Evolutionary conservation across 1,140 invertebrate species (phyloP), one percentile per base, ranked within the genome.

Genomic region (Drosophila bipectinata): DNA sequence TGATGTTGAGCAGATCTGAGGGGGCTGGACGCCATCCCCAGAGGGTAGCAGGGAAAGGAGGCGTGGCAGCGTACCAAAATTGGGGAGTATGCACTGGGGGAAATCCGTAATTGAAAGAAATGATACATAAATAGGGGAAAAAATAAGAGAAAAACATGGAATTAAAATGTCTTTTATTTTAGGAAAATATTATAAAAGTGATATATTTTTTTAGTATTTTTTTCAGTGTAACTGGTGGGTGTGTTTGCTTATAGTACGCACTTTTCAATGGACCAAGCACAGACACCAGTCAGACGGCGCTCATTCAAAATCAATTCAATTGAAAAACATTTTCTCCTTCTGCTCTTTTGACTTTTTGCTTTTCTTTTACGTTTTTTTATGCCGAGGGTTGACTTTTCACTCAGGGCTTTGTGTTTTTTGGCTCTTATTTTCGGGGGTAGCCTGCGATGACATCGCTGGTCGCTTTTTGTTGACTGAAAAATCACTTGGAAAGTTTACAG

Each of bases 261-360:
- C 82, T 88, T 82, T 82, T 88, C 71, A 85, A 88, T 88, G 66
- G 78, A 51, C 60, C 60, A 73, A 73, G 45, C 68, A 69, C 69
- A 81, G 73, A 81, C 78, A 71, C 63, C 64, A 75, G 63, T 72
- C 82, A 85, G 82, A 74, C 82, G 55, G 48, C 64, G 68, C 52
- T 41, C 78, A 85, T 85, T 85, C 82, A 85, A 85, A 85, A 85
- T 87, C 82, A 85, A 85, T 87, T 85, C 82, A 87, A 85, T 85
- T 85, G 82, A 85, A 85, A 79, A 87, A 59, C 72, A 69, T 57
- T 85, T 81, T 84, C 51, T 60, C 49, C 67, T 71, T 58, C 71
- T 18, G 51, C 41, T 8, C n/a, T 44, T 18, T 15, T 18, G 15
- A 44, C 14, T 37, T 67, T 53, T 64, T 37, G 54, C 15, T 9